These are phyloP conservation scores for Rhadina sibilatrix DNA, from an alignment of 2,113 vertebrate genomes.

Conservation along the genomic window DNA sequence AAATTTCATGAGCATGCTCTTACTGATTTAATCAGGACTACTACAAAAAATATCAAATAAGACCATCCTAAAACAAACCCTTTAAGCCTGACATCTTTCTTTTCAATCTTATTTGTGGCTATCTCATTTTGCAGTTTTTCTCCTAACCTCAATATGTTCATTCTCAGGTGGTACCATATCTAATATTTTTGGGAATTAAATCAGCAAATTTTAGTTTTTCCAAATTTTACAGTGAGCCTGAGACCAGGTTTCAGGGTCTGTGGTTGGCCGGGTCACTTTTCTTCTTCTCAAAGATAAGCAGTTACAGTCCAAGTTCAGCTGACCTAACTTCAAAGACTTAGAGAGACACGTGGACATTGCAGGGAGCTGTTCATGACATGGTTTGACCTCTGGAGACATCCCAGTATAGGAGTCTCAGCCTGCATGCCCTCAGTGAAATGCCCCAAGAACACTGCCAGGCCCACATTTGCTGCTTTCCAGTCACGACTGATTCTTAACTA, in stretches of 20 bases:
- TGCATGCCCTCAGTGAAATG: neutral
- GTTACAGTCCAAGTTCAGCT: neutral
- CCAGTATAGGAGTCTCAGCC: accelerated
- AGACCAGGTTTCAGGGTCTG: neutral
- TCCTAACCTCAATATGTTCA: neutral
- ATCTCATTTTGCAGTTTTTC: neutral
- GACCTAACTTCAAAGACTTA: neutral
- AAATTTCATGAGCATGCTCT: neutral
- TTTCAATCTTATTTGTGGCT: neutral
- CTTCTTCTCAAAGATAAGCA: neutral
- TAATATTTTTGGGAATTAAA: neutral
- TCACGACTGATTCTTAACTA: neutral
- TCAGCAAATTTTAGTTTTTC: neutral
- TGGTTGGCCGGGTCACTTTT: neutral
- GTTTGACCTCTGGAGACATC: neutral
- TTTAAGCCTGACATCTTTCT: neutral
- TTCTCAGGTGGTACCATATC: neutral
- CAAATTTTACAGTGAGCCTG: neutral
- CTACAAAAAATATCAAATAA: neutral
- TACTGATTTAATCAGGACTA: neutral
- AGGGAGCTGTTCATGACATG: accelerated
- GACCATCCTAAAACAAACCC: neutral
- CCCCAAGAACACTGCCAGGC: neutral
- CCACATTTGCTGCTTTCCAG: neutral
- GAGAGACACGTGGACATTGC: neutral